Conservation (phyloP, 1,140 invertebrate species). For the Lepidurus packardi region DNA sequence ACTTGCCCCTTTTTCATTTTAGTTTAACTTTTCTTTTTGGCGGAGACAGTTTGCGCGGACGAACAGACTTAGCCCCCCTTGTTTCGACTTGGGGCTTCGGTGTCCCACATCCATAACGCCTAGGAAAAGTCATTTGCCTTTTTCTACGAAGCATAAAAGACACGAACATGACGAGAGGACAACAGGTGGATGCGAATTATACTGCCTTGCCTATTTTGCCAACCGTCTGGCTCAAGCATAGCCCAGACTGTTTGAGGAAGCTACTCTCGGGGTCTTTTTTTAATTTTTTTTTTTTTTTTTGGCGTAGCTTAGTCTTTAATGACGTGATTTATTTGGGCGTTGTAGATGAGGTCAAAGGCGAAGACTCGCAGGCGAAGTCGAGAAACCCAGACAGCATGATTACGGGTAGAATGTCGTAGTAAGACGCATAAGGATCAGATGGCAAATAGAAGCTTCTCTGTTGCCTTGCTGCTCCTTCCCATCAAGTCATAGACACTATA, state of each 20-base stretch:
- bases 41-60: too few relatives aligned
- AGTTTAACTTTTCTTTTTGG: too few relatives aligned
- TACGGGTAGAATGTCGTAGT: slow-evolving; percentile 1
- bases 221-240: background rate
- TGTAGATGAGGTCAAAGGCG: slow-evolving; percentile 3
- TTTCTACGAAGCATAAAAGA: slow-evolving; percentile 3
- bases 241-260: background rate
- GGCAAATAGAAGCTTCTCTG: background rate
- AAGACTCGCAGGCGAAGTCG: background rate
- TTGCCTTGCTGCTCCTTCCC: background rate
- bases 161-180: background rate
- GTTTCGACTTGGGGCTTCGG: background rate
- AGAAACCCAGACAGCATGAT: slow-evolving; percentile 10
- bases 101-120: background rate
- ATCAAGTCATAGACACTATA: background rate
- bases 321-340: slow-evolving; percentile 18
- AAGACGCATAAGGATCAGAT: slow-evolving; percentile 12
- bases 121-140: background rate
- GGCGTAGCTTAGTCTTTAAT: background rate
- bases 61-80: too few relatives aligned
- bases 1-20: too few relatives aligned
- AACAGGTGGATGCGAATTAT: slow-evolving; percentile 7
- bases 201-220: background rate
- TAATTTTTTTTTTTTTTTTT: background rate
- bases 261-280: background rate